Conservation (phyloP, 2,797 vertebrate species). For the Lacerta bilineata region DNA sequence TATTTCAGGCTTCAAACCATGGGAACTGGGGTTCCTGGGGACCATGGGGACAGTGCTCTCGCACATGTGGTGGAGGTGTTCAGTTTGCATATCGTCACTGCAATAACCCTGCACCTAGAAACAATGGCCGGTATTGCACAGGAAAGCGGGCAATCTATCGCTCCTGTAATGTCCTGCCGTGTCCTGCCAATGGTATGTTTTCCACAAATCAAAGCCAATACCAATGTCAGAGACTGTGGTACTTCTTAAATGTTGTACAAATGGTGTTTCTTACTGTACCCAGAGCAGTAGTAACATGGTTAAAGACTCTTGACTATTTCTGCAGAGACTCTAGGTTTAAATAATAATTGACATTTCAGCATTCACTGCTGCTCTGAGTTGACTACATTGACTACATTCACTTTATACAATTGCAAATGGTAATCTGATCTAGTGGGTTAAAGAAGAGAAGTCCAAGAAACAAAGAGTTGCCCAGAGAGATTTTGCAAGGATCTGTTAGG, state of each 20-base stretch:
- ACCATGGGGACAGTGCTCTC: conserved; percentile 93
- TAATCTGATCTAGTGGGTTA: background rate
- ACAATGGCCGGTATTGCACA: conserved; percentile 94
- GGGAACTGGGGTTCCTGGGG: conserved; percentile 99
- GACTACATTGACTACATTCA: too few species aligned
- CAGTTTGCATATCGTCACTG: conserved; percentile 97
- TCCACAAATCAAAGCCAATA: background rate
- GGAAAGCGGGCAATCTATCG: conserved; percentile 95
- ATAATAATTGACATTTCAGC: background rate
- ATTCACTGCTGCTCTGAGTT: too few species aligned
- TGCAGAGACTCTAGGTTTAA: background rate
- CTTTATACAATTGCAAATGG: background rate
- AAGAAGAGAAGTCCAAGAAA: background rate
- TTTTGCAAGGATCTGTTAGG: background rate
- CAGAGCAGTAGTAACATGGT: background rate
- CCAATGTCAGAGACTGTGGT: background rate
- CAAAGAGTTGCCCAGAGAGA: background rate
- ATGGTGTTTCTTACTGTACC: background rate
- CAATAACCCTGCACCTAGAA: conserved; percentile 96
- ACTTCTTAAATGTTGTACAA: fast-evolving
- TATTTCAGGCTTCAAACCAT: conserved; percentile 91
- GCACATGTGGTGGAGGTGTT: conserved; percentile 92
- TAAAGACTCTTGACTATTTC: background rate
- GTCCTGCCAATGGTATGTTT: conserved; percentile 85
- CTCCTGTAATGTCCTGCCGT: conserved; percentile 88